These are phyloP conservation scores for Amblyopsis rosae DNA, from an alignment of 2,113 vertebrate genomes.

Conservation along the genomic window DNA sequence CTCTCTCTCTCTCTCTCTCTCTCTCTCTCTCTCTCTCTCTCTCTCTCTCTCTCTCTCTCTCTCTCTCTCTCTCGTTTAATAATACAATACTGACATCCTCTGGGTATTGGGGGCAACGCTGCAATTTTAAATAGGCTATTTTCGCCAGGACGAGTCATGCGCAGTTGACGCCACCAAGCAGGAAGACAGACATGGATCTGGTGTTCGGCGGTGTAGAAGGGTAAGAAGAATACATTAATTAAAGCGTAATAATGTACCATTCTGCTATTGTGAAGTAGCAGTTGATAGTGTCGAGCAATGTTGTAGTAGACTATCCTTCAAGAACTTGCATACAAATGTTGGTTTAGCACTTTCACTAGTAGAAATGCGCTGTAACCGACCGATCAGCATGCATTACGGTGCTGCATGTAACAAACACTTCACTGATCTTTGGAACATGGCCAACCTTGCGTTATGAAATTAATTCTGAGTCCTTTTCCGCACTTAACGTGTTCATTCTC, in stretches of 20 bases:
- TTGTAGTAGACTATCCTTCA: neutral
- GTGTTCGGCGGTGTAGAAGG: constrained; percentile 75
- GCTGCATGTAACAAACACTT: neutral
- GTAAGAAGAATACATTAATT: constrained; percentile 50
- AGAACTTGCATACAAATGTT: too few relatives aligned
- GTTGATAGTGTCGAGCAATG: neutral
- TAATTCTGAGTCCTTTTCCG: neutral
- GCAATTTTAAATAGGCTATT: neutral
- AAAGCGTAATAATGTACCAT: neutral
- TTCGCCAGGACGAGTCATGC: constrained; percentile 24
- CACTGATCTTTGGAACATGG: neutral
- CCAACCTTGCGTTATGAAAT: too few relatives aligned
- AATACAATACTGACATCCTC: neutral
- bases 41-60: neutral
- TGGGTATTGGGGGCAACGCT: neutral
- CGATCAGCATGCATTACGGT: too few relatives aligned
- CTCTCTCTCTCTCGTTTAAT: neutral
- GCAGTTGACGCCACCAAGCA: constrained; percentile 25
- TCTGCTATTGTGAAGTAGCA: neutral
- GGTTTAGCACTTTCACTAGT: too few relatives aligned
- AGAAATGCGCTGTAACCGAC: too few relatives aligned
- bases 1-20: too few relatives aligned
- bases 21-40: too few relatives aligned
- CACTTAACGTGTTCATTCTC: neutral
- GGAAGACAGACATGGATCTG: constrained; percentile 60